Evolutionary conservation across 1,140 invertebrate species (phyloP), one percentile per base, ranked within the genome.

Genomic region (Trichoplusia ni): DNA sequence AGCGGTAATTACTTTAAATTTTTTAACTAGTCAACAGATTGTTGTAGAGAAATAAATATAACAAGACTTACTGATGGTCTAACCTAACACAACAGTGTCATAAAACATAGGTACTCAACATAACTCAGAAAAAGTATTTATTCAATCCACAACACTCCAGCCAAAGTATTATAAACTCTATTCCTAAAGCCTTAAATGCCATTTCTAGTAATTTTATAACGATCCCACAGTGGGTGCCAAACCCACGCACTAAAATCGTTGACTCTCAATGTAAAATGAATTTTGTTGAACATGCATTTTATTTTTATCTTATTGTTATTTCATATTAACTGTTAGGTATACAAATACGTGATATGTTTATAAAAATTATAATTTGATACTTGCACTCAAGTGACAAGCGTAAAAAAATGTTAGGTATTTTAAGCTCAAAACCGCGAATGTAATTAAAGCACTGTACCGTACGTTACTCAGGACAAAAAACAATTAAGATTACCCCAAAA

Each of bases 191-290:
- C 16, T 1, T n/a, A 49, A 31, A 14, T 23, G 6, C 18, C n/a
- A 23, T n/a, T n/a, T 23, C 21, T 5, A 9, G 16, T 21, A 9
- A 4, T 11, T 44, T 23, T n/a, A 18, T 47, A 47, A 31, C 11
- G 5, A 31, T 31, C 29, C 46, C 27, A 49, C 29, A 14, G 27
- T 33, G 19, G 67, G 70, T 62, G 72, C 66, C 42, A 67, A 71
- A 58, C 77, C 77, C 72, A 79, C 77, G 69, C 67, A 58, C 60
- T 44, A 68, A 66, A 68, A 65, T 35, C 72, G 73, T 64, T 70
- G 71, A 79, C 69, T 70, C 77, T 75, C 49, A 67, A 67, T 75
- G 77, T 64, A 74, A 77, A 75, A 56, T 53, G 40, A 62, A 62
- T 73, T 61, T 18, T 64, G 64, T 64, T 29, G 27, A 35, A 51